These are phyloP conservation scores for Chaetura pelagica DNA, from an alignment of 2,113 vertebrate genomes.

Conservation along the genomic window DNA sequence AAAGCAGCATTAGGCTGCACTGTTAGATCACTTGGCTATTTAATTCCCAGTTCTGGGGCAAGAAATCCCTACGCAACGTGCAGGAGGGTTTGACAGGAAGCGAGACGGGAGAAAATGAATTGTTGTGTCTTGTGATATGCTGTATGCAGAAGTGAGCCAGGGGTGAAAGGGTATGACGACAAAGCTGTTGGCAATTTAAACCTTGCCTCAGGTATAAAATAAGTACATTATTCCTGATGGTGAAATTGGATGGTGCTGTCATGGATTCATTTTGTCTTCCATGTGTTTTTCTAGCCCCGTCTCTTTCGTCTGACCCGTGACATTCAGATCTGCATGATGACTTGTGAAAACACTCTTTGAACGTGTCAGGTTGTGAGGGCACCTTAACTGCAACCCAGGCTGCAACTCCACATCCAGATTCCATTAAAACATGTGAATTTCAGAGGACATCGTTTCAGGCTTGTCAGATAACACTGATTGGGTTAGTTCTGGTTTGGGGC, in stretches of 20 bases:
- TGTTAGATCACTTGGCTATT: neutral
- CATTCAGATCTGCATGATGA: neutral
- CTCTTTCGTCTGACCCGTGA: neutral
- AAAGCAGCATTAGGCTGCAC: neutral
- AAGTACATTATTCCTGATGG: constrained; percentile 55
- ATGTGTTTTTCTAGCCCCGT: constrained; percentile 8
- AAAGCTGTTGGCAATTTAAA: constrained; percentile 70
- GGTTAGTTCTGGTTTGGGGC: neutral
- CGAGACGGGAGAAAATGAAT: constrained; percentile 27
- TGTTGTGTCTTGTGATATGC: constrained; percentile 36
- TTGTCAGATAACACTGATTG: neutral
- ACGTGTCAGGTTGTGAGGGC: neutral
- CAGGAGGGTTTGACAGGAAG: constrained; percentile 21
- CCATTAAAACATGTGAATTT: neutral
- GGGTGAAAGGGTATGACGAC: constrained; percentile 52
- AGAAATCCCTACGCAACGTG: neutral
- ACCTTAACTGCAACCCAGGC: neutral
- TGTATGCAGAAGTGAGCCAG: constrained; percentile 23
- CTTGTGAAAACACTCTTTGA: neutral
- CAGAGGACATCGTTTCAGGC: neutral
- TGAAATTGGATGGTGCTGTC: constrained; percentile 50
- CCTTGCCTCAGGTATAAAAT: constrained; percentile 41
- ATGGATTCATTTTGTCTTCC: constrained; percentile 8
- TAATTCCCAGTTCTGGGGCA: constrained; percentile 17
- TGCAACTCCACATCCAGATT: neutral